Evolutionary conservation across 2,113 vertebrate species (phyloP), one percentile per base, ranked within the genome.

Genomic region (Chionomys nivalis): DNA sequence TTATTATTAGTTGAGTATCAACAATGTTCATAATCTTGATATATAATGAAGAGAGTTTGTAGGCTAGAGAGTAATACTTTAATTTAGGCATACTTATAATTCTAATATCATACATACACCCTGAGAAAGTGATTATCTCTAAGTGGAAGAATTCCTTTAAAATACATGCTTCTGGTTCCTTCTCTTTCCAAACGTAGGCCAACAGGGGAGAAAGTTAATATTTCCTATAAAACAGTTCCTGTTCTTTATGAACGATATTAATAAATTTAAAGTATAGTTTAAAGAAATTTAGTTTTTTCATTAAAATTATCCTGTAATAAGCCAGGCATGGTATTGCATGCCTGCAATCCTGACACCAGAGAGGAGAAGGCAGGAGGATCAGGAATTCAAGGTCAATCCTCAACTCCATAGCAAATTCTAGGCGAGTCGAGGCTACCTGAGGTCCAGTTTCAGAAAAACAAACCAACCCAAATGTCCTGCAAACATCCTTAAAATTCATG

Each of bases 1-100:
- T 87, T 92, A 90, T 79, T 92, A 82, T 94, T 89, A 91, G 89
- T 83, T 95, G 97, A 68, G 26, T 72, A 72, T 68, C 70, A 44
- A 44, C 77, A 78, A 72, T 8, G 44, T 77, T 79, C 95, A 49
- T 66, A 24, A 31, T 92, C 94, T 58, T 49, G 11, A 90, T 61
- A 78, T 26, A 36, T 28, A 76, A 89, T 39, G 70, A 93, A 61
- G 90, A 88, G 17, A 52, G 55, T 26, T 85, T 70, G 86, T 52
- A 33, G 49, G 63, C 21, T 78, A 68, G 47, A 78, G 63, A 87
- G 61, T 55, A 58, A 23, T 66, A 39, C 36, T 89, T 94, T 91
- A 93, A 94, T 94, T 83, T 47, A 75, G 65, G 89, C 55, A 87
- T 9, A 26, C 78, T 87, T 86, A 70, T 24, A 65, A 77, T 94